phyloP scores from a whole-genome alignment of 2,113 vertebrate species.

The Cynoglossus semilaevis region DNA sequence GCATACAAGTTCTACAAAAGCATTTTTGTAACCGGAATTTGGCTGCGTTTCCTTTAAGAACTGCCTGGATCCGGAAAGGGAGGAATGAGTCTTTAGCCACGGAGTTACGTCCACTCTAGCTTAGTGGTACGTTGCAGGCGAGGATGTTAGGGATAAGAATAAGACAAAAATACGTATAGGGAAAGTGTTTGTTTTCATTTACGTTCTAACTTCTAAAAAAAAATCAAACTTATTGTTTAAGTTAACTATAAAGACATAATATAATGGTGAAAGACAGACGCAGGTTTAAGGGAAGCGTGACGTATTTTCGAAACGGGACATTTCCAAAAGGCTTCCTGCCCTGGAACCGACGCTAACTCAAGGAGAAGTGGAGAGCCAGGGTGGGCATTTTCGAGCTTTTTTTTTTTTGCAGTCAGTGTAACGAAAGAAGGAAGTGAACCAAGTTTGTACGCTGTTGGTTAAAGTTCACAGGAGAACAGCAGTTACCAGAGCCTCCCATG shows the following conservation, averaged over 20 bases:
- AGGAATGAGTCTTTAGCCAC: slow-evolving; percentile 17
- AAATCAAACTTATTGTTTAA: too few relatives aligned
- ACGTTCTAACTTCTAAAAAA: too few relatives aligned
- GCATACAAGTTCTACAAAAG: neutral
- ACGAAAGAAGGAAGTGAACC: neutral
- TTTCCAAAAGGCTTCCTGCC: slow-evolving; percentile 30
- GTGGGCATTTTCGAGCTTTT: neutral
- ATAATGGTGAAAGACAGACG: neutral
- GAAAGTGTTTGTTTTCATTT: too few relatives aligned
- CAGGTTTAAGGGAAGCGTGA: neutral
- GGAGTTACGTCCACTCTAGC: slow-evolving; percentile 35
- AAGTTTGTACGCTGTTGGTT: neutral
- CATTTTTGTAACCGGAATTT: neutral
- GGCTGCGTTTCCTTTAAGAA: slow-evolving; percentile 65
- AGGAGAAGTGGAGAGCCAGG: slow-evolving; percentile 46
- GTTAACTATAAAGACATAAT: neutral
- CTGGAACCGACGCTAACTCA: slow-evolving; percentile 32
- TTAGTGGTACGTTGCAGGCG: neutral
- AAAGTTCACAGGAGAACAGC: neutral
- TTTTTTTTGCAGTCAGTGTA: neutral
- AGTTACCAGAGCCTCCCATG: slow-evolving; percentile 49
- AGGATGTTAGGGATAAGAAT: neutral
- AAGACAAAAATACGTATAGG: too few relatives aligned
- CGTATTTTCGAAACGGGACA: slow-evolving; percentile 46
- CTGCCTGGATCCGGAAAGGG: slow-evolving; percentile 62